Evolutionary conservation across 2,797 vertebrate genomes (phyloP), one percentile per base, ranked within the genome.

Genomic region (Gallinago solitaria): DNA sequence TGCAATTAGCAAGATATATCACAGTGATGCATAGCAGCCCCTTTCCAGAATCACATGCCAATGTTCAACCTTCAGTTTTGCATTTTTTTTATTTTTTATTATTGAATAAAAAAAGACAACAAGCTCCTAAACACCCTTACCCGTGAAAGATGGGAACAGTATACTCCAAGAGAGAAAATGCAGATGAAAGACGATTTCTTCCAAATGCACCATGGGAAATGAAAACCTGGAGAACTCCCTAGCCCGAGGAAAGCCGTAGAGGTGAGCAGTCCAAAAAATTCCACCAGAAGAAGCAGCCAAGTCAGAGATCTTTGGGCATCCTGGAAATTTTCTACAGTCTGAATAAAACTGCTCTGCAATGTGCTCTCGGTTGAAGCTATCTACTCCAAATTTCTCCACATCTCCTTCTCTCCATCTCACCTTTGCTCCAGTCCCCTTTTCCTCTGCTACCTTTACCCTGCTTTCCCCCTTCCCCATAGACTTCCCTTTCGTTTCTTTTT

Each of bases 161-260:
- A 39, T 37, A 84, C 16, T 94, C 39, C 27, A 70, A 68, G 75
- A 63, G 6, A 93, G 78, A 95, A 96, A 95, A 94, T 6, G 33
- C 30, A 95, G 87, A 97, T 94, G 87, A 96, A 95, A 96, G 84
- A 91, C 9, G 23, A 75, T 71, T 41, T 3, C 33, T 83, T 89
- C 91, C 92, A 92, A 95, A 93, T 9, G 43, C 76, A 96, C 71
- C 82, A 96, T 89, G 95, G 79, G 91, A 97, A 95, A 93, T 3
- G 1, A 94, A 96, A 94, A 69, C 13, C n/a, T 84, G 86, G 92
- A 97, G 87, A 96, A 94, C 95, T 95, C 95, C 92, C 91, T 93
- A 93, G 89, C 91, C 95, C 65, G 91, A 90, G 94, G 95, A 97
- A 93, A 97, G 57, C 50, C 88, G 50, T 33, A 63, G 61, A 86